Evolutionary conservation across 2,888 invertebrate species (phyloP).

Genomic region (Drosophila atroscutellata): DNA sequence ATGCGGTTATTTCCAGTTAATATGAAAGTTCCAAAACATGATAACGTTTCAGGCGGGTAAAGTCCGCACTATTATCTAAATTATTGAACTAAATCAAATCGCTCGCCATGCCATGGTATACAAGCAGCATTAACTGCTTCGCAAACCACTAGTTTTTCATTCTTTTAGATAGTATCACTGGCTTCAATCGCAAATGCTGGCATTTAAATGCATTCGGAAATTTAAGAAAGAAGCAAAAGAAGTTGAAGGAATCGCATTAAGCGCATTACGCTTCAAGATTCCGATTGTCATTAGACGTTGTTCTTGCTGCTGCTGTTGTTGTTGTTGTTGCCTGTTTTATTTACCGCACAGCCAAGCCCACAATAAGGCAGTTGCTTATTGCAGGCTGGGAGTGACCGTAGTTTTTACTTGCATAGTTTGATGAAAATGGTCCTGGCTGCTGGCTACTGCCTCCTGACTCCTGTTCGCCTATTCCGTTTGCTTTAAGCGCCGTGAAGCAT

Average conservation of each 20-base stretch:
- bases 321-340: slow-evolving; percentile 30
- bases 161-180: slow-evolving; percentile 14
- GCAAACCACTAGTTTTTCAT: background rate
- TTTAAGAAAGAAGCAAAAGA: background rate
- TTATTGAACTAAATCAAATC: background rate
- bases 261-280: slow-evolving; percentile 51
- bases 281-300: slow-evolving; percentile 58
- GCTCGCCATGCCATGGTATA: background rate
- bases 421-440: slow-evolving; percentile 5
- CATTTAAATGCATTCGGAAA: slow-evolving; percentile 39
- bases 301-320: slow-evolving; percentile 6
- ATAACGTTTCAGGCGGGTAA: background rate
- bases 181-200: slow-evolving; percentile 23
- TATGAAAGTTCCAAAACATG: background rate
- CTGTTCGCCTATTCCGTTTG: slow-evolving; percentile 30
- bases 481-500: slow-evolving; percentile 61
- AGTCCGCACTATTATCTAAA: background rate
- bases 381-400: slow-evolving; percentile 32
- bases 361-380: slow-evolving; percentile 19
- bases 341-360: slow-evolving; percentile 46
- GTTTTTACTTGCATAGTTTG: slow-evolving; percentile 37
- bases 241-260: slow-evolving; percentile 43
- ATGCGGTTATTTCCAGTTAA: background rate
- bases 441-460: slow-evolving; percentile 14
- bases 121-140: background rate